Conservation (phyloP, 2,888 invertebrate genomes). For the Oxytorus armatus region DNA sequence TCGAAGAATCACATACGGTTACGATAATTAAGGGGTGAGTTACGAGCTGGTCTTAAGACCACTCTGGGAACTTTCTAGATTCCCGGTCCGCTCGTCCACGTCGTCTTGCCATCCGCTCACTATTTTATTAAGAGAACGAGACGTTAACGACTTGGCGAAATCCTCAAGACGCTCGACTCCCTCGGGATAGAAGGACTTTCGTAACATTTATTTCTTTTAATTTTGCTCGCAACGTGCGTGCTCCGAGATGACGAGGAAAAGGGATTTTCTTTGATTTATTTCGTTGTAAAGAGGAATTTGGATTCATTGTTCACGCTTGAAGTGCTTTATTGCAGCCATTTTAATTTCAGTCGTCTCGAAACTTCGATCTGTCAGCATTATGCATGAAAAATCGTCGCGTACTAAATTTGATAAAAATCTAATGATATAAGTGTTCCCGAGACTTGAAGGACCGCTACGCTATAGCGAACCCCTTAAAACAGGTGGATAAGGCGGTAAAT, state of each 20-base stretch:
- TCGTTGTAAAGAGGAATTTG: background rate
- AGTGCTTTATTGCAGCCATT: background rate
- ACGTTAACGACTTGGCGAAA: constrained; percentile 58
- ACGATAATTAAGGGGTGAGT: constrained; percentile 66
- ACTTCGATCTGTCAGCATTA: too few relatives aligned
- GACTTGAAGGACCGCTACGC: too few relatives aligned
- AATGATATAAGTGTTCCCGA: too few relatives aligned
- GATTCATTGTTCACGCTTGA: background rate
- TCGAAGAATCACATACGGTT: constrained; percentile 63
- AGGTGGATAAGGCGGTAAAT: background rate
- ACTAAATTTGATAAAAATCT: too few relatives aligned
- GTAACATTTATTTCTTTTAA: constrained; percentile 1
- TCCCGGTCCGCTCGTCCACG: constrained; percentile 23
- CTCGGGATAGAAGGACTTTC: constrained; percentile 16
- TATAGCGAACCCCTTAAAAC: background rate
- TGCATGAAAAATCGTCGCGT: too few relatives aligned
- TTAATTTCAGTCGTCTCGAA: background rate
- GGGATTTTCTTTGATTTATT: background rate
- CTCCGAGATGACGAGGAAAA: background rate
- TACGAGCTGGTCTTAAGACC: constrained; percentile 59
- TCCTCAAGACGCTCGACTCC: constrained; percentile 14
- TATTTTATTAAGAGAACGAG: constrained; percentile 47
- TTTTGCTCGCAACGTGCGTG: background rate
- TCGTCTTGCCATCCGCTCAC: constrained; percentile 37
- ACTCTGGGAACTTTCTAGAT: constrained; percentile 20